Percentiles rank a stretch among this genome's conserved stretches.
Conservation (phyloP, 2,113 vertebrate species). For the Paralichthys olivaceus region DNA sequence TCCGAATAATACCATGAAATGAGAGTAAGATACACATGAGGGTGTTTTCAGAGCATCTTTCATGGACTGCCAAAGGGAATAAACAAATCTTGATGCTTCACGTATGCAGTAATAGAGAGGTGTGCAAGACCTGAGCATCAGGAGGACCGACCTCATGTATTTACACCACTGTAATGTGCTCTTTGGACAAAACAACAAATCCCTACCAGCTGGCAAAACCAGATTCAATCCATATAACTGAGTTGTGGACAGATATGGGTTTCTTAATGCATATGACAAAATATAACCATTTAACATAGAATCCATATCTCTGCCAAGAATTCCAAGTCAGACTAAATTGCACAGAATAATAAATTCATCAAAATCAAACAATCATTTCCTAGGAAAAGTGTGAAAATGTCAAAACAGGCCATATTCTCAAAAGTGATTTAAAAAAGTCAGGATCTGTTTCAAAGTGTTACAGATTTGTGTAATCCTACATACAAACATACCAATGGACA, state of each 20-base stretch:
- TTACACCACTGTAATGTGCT: background rate
- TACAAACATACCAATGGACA: too few relatives aligned
- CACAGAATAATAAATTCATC: too few relatives aligned
- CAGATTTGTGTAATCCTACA: too few relatives aligned
- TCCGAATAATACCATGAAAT: constrained; percentile 35
- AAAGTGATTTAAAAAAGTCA: too few relatives aligned
- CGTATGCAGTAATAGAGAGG: background rate
- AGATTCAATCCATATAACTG: background rate
- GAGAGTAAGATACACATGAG: constrained; percentile 15
- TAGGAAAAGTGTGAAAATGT: too few relatives aligned
- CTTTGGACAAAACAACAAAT: background rate
- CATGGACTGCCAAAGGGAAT: constrained; percentile 7
- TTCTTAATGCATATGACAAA: too few relatives aligned
- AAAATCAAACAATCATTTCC: too few relatives aligned
- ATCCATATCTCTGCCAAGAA: too few relatives aligned
- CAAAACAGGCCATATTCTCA: too few relatives aligned
- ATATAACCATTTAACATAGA: too few relatives aligned
- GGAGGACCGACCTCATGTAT: constrained; percentile 5
- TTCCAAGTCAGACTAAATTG: too few relatives aligned
- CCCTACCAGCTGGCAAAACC: background rate
- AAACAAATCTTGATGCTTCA: background rate
- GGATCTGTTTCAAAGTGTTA: too few relatives aligned
- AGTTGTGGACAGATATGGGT: background rate
- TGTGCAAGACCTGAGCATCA: background rate
- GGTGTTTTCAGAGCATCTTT: constrained; percentile 22